Evolutionary conservation across 2,113 vertebrate species (phyloP), one percentile per base, ranked within the genome.

Genomic region (Engraulis encrasicolus): DNA sequence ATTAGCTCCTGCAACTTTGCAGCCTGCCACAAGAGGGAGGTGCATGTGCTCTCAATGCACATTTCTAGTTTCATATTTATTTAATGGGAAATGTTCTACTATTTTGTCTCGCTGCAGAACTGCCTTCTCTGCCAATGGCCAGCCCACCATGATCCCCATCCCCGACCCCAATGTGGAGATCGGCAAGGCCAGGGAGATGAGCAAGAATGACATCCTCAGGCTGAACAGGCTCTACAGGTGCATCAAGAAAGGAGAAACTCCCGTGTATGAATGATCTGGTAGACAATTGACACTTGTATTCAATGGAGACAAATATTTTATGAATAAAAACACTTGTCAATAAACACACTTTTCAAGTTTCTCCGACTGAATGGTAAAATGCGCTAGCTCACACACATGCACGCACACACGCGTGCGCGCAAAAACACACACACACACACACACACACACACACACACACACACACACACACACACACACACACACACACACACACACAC

Each of bases 161-260:
- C 92, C 91, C 23, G 83, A 93, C 50, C 66, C 87, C 5, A 93
- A 90, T 1, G 86, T 92, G 12, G 80, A 87, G 2, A 90, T 94
- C 34, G 92, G 91, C 78, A 84, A 38, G 0, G 87, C 78, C 61
- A 78, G 19, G 0, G 20, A 94, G 86, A 92, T 94, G 91, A 93
- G 91, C 84, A 19, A 5, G 27, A 93, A 91, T 1, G 91, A 94
- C 88, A 92, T 92, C 78, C 7, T 2, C 81, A 88, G 91, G 82
- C 80, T 94, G 85, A 93, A 92, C 85, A 84, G 17, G 2, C 91
- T 92, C 50, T 92, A 92, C 87, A 87, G 82, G 20, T 93, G 92
- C 87, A 2, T n/a, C 4, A 58, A 58, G 0, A 58, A 58, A 58
- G 20, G 54, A 58, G 54, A 58, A 19, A n/a, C 19, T n/a, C 19